Base-by-base conservation (phyloP, 2,797 vertebrate species). In the Sus cebifrons region DNA sequence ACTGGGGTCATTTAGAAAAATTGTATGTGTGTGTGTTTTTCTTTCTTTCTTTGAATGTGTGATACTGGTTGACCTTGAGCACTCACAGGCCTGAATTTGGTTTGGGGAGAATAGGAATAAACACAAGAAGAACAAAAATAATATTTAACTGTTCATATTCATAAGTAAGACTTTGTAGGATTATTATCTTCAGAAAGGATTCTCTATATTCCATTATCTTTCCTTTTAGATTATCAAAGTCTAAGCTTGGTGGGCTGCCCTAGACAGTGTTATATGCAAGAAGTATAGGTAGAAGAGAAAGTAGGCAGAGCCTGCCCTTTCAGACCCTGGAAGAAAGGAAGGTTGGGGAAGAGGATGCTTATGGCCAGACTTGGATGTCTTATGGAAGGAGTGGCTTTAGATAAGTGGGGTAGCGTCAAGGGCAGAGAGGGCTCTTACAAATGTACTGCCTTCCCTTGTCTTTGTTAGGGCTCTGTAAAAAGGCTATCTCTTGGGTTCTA, bases 151-250 rank as follows among this genome's bases (percentile, higher is more conserved):
- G 17, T 15, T 62, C 0, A 2, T 54, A 21, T 95, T 67, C 4
- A 81, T 79, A 94, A 87, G 21, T 29, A 92, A 81, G 82, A 88
- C 27, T 85, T 92, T 56, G 0, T 6, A 21, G 25, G 18, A 82
- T 95, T 92, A 10, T 79, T 52, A 9, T 90, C 36, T 79, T 92
- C 52, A 86, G 82, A 88, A 88, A 87, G 49, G 44, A 40, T 52
- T 96, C 25, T 94, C 3, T 77, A 64, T 79, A 67, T 32, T 81
- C 32, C 44, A 40, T 71, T 84, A 40, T 86, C 29, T 78, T 70
- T 86, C 5, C 16, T 75, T 62, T 83, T 29, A 52, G 11, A 13
- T 86, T 83, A 54, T 85, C 6, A 49, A 17, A 32, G 49, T 70
- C n/a, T 86, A 82, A 36, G 12, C 15, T 36, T 65, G 25, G 10